phyloP scores from a whole-genome alignment of 2,888 invertebrate species.

The Leucophenga maculata region DNA sequence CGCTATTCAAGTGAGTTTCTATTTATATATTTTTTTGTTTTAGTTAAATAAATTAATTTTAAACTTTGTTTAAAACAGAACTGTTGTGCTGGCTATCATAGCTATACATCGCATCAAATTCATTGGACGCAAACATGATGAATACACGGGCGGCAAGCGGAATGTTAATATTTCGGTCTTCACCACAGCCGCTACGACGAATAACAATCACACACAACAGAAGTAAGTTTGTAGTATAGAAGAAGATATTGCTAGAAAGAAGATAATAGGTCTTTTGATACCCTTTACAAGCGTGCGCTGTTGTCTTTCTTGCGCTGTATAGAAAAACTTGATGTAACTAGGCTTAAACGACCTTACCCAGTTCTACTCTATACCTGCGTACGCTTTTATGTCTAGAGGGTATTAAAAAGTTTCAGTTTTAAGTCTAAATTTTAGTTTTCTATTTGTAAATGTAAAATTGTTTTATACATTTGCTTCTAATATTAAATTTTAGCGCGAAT shows the following conservation, averaged over 20 bases:
- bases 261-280: not conserved
- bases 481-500: slow-evolving; percentile 46
- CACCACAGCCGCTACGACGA: slow-evolving; percentile 44
- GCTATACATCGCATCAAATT: slow-evolving; percentile 79
- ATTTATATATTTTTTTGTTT: not conserved
- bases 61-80: slow-evolving; percentile 69
- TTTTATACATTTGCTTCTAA: no score
- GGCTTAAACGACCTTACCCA: no score
- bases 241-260: not conserved
- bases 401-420: no score
- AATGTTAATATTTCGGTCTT: slow-evolving; percentile 74
- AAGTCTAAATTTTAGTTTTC: no score
- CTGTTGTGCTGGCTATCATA: slow-evolving; percentile 75
- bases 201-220: slow-evolving; percentile 60
- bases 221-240: slow-evolving; percentile 56
- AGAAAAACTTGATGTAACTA: no score
- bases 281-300: slow-evolving; percentile 21
- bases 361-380: no score
- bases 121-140: slow-evolving; percentile 72
- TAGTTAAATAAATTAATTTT: slow-evolving; percentile 6
- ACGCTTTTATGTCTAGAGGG: no score
- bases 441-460: no score
- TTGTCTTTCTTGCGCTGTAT: no score
- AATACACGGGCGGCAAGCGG: slow-evolving; percentile 71
- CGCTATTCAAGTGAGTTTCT: slow-evolving; percentile 68